Percentiles rank a stretch among this genome's conserved stretches.
Conservation (phyloP, 1,140 invertebrate species). For the Himalopsyche phryganea region DNA sequence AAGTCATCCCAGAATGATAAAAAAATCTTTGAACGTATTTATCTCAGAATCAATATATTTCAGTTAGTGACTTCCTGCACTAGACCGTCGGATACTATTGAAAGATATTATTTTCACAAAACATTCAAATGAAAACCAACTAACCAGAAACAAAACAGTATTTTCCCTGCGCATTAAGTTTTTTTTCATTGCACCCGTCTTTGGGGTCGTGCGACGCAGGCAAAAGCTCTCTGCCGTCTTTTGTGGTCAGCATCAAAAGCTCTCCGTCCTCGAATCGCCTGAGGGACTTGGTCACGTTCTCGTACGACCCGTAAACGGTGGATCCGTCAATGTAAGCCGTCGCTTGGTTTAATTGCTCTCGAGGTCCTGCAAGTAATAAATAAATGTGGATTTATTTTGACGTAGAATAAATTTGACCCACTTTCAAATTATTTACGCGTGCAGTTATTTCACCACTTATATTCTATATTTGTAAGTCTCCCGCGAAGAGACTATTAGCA, state of each 20-base stretch:
- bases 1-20: no score
- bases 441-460: no score
- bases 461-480: no score
- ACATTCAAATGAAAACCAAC: no score
- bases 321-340: constrained; percentile 91
- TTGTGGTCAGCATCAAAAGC: constrained; percentile 59
- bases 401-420: no score
- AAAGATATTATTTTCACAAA: no score
- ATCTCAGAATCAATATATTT: no score
- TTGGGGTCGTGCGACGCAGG: constrained; percentile 66
- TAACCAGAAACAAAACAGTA: constrained; percentile 74
- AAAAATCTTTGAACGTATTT: no score
- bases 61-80: no score
- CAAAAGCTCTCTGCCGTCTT: constrained; percentile 63
- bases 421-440: no score
- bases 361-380: constrained; percentile 51
- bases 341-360: constrained; percentile 88
- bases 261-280: constrained; percentile 57
- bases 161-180: constrained; percentile 62
- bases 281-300: constrained; percentile 52
- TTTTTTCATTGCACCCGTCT: constrained; percentile 71
- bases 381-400: constrained; percentile 1
- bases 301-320: constrained; percentile 71
- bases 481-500: no score
- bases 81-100: no score